Conservation (phyloP, 1,140 invertebrate genomes). For the Drosophila sechellia region DNA sequence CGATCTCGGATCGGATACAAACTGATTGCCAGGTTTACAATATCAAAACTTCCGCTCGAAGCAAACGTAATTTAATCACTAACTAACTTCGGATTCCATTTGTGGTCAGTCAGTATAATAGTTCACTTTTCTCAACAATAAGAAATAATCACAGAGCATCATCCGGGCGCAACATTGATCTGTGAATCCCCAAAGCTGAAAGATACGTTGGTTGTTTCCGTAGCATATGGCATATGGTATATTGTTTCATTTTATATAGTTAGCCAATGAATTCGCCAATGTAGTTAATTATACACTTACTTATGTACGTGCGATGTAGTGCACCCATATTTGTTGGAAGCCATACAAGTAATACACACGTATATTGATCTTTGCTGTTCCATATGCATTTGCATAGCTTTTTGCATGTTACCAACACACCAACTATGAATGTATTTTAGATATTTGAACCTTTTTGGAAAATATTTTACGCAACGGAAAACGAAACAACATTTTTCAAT, state of each 20-base stretch:
- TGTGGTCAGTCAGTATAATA: neutral
- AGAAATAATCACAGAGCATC: neutral
- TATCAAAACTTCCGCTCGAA: neutral
- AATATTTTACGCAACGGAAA: conserved; percentile 49
- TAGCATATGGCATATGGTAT: neutral
- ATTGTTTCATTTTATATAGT: conserved; percentile 38
- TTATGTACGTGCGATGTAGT: neutral
- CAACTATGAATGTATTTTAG: conserved; percentile 55
- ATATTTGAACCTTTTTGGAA: conserved; percentile 61
- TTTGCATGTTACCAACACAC: conserved; percentile 51
- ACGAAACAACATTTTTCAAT: conserved; percentile 45
- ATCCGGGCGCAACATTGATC: neutral
- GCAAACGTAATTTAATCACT: neutral
- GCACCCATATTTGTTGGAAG: conserved; percentile 2
- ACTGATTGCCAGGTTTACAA: no score
- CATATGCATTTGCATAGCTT: conserved; percentile 65
- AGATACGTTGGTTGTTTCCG: neutral
- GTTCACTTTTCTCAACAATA: neutral
- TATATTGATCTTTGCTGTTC: conserved; percentile 50
- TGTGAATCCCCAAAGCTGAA: neutral
- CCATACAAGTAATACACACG: neutral
- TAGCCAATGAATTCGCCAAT: conserved; percentile 40
- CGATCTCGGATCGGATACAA: neutral
- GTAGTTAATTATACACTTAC: conserved; percentile 27
- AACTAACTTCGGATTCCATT: neutral